Base-by-base conservation (phyloP, 2,888 invertebrate genomes). In the Alviniconcha strummeri region DNA sequence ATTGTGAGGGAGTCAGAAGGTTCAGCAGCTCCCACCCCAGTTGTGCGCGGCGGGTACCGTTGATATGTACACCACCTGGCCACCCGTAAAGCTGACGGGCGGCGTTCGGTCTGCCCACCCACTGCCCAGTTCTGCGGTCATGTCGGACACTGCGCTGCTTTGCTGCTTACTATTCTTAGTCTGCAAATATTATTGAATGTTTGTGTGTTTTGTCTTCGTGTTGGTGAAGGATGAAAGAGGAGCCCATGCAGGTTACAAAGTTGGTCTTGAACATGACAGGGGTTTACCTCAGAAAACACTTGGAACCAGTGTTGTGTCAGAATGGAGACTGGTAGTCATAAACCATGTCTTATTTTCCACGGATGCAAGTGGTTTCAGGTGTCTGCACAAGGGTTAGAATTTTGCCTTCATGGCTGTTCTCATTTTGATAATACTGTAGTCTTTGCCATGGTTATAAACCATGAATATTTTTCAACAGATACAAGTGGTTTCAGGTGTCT, bases 61-160 rank as follows among this genome's bases (percentile, higher is more conserved):
- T 36, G 52, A 36, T 64, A 11, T 60, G 15, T 57, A 60, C 72
- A 75, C 75, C 81, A 81, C 81, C 75, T 64, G 71, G 81, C 81
- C 81, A 81, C 81, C 81, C 81, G 74, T 81, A 81, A 57, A 75
- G 75, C 81, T 75, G 81, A 81, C 75, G 60, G 81, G 72, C 81
- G 75, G 64, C 19, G 19, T 15, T 71, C 77, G n/a, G 36, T 71
- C 72, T 72, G 74, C 57, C 81, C 74, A 75, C 57, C 71, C 64
- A 54, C 60, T 75, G 19, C 54, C 72, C 60, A 81, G 11, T 19
- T n/a, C 81, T 36, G 54, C 75, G 64, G 81, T 81, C 81, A 81
- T 81, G 81, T 81, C 81, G 75, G 81, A 81, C 81, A 81, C 81
- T 81, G 81, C 75, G 64, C 75, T 81, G 81, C 81, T 81, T 75